These are phyloP conservation scores for Xiphorhynchus elegans DNA, from an alignment of 2,113 vertebrate genomes.

Conservation along the genomic window DNA sequence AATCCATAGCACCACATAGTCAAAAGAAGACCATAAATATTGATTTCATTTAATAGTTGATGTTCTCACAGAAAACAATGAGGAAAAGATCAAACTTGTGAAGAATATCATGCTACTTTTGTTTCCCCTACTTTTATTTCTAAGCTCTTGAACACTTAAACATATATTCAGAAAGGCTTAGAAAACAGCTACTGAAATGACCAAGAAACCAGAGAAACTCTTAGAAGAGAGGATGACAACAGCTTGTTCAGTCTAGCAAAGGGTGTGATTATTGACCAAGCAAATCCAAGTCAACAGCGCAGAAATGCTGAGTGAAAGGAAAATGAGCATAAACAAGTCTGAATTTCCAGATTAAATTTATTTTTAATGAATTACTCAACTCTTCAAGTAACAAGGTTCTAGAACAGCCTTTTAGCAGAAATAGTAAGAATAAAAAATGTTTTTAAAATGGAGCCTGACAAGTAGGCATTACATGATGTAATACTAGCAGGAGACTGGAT, in stretches of 20 bases:
- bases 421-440: background rate
- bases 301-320: slow-evolving; percentile 17
- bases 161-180: background rate
- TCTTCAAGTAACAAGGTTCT: background rate
- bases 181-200: background rate
- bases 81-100: background rate
- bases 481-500: background rate
- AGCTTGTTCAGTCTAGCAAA: background rate
- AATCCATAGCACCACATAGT: background rate
- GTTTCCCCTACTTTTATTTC: background rate
- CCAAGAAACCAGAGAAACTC: background rate
- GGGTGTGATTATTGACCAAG: background rate
- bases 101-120: background rate
- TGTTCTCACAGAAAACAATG: background rate
- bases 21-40: background rate
- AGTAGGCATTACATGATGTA: background rate
- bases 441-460: background rate
- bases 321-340: slow-evolving; percentile 13
- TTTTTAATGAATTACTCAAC: slow-evolving; percentile 16
- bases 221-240: background rate
- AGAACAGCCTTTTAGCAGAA: background rate
- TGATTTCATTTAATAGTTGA: background rate
- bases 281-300: background rate
- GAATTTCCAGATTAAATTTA: background rate
- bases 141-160: background rate